Evolutionary conservation across 2,888 invertebrate genomes (phyloP).

Genomic region (Ectemnius continuus): DNA sequence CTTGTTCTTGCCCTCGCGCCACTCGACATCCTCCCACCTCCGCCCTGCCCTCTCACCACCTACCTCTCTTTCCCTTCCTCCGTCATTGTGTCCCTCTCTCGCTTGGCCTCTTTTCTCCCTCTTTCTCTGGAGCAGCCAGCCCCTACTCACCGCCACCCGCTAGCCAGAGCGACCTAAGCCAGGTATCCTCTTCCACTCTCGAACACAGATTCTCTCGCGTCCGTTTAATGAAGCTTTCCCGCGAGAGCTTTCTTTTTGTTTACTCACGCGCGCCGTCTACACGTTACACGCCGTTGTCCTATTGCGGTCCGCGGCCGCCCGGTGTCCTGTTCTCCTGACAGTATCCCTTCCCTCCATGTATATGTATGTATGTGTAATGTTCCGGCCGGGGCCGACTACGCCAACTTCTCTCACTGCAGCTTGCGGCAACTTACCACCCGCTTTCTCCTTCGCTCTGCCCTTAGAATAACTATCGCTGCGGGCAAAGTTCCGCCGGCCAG

Average conservation of each 20-base stretch:
- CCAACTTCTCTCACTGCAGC: not conserved
- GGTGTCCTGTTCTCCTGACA: slow-evolving; percentile 6
- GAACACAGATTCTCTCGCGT: slow-evolving; percentile 61
- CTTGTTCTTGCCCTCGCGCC: not conserved
- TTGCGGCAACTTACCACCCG: not conserved
- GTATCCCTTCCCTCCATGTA: not conserved
- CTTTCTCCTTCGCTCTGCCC: slow-evolving; percentile 16
- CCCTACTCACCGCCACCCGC: not conserved
- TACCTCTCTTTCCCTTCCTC: not conserved
- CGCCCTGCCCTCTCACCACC: not conserved
- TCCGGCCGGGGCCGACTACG: too few relatives aligned
- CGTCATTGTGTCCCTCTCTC: slow-evolving; percentile 9
- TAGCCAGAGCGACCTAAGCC: too few relatives aligned
- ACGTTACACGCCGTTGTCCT: slow-evolving; percentile 54
- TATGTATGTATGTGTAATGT: too few relatives aligned
- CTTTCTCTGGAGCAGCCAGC: slow-evolving; percentile 9
- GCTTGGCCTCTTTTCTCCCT: not conserved
- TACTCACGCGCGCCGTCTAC: slow-evolving; percentile 48
- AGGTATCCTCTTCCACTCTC: slow-evolving; percentile 4
- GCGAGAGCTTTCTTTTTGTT: slow-evolving; percentile 68
- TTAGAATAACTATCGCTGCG: not conserved
- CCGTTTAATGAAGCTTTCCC: slow-evolving; percentile 75
- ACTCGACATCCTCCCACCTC: not conserved
- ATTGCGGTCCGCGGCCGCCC: slow-evolving; percentile 36
- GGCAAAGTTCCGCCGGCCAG: slow-evolving; percentile 8